A percentile compares a stretch with the other conserved stretches of the same genome.
Evolutionary conservation across 2,113 vertebrate species (phyloP).

Genomic region (Perca schrenkii): DNA sequence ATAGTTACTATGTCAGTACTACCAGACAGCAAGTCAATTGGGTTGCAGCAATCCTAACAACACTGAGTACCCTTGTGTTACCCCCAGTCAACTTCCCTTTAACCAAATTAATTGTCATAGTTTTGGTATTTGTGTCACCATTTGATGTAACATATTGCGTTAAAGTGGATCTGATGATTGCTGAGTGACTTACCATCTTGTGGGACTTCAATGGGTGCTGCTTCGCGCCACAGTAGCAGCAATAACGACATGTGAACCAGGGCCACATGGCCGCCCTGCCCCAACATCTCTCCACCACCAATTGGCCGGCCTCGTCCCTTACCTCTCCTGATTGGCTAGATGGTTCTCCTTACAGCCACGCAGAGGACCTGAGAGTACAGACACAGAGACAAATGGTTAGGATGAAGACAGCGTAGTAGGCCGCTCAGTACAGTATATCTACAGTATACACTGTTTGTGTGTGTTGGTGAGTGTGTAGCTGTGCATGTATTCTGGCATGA

Average conservation of each 20-base stretch:
- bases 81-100: background rate
- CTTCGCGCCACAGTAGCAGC: slow-evolving; percentile 83
- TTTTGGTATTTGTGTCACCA: background rate
- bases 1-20: background rate
- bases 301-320: slow-evolving; percentile 49
- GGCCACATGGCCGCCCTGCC: slow-evolving; percentile 67
- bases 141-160: background rate
- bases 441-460: slow-evolving; percentile 30
- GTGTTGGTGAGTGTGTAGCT: slow-evolving; percentile 8
- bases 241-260: slow-evolving; percentile 76
- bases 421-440: background rate
- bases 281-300: slow-evolving; percentile 85
- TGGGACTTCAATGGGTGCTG: slow-evolving; percentile 90
- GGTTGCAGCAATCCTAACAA: background rate
- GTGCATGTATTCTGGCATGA: slow-evolving; percentile 21
- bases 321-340: slow-evolving; percentile 55
- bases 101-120: background rate
- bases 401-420: background rate
- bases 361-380: slow-evolving; percentile 57
- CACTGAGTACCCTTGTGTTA: background rate
- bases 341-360: slow-evolving; percentile 39
- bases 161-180: background rate
- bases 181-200: slow-evolving; percentile 89
- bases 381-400: slow-evolving; percentile 44
- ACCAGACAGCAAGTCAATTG: background rate